Base-by-base conservation (phyloP, 2,888 invertebrate species). In the Orthosia incerta region DNA sequence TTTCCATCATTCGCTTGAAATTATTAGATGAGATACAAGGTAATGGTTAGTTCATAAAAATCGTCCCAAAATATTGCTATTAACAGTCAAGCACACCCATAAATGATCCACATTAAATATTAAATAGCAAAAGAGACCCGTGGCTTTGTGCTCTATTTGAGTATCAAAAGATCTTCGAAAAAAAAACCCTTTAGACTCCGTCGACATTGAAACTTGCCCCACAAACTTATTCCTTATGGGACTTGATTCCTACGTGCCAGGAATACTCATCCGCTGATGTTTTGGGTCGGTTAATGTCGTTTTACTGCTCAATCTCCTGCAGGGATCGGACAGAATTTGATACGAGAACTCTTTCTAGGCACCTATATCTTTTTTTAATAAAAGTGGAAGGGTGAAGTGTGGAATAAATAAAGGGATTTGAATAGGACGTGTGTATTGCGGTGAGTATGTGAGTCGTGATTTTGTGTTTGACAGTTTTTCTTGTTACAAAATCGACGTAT, bases 81-180 rank as follows among this genome's bases (percentile, higher is more conserved):
- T 9, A 1, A 9, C 39, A 39, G 85, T 90, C 91, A 91, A 91
- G 91, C 86, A 86, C 89, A 71, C 84, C 80, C 87, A 86, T 89
- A 93, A 93, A 89, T 88, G 90, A 87, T 88, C 89, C 93, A 93
- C 92, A 92, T 94, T 90, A 91, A 89, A 94, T 94, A 93, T 94
- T 93, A 93, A 94, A 92, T 90, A 92, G 90, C 89, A 76, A 88
- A 91, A 90, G 89, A 89, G 90, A 88, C 89, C 89, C 86, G 83
- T 86, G 89, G 88, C 89, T 90, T 89, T 91, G 88, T 91, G 82
- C 90, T 90, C 90, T 87, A 89, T 90, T 87, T 72, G 74, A 72
- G 85, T 85, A 90, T 88, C 50, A 15, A 51, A 72, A 85, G 84
- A 90, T 88, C 87, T 89, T 87, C 89, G 88, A 89, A 91, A 91